Evolutionary conservation across 2,888 invertebrate species (phyloP), one percentile per base, ranked within the genome.

Genomic region (Chrysopilus asiliformis): DNA sequence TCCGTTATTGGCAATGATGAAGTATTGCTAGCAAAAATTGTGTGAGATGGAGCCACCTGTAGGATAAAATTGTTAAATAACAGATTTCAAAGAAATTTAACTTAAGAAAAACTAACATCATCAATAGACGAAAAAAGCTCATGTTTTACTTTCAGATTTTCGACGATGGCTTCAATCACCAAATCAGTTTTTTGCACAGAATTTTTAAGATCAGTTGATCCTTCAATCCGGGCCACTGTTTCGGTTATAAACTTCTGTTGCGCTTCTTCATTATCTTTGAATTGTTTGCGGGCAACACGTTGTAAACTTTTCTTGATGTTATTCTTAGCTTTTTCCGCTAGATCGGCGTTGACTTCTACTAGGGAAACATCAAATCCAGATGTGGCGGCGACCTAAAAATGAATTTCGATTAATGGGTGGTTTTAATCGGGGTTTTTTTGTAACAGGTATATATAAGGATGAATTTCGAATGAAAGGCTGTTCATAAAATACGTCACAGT

Each of bases 1-100:
- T 87, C 87, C 41, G 70, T 68, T 46, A 91, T 82, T 9, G 83
- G 76, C 13, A 91, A 68, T 1, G 90, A 90, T 4, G 90, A 90
- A 1, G 91, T 91, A 60, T 91, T 91, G 18, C 85, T 84, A 2
- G 86, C 79, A 58, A 91, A 79, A 43, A 91, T 79, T 3, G 87
- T 75, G 48, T 79, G 75, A 2, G 64, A 56, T 0, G 79, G 79
- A 2, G 79, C 77, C 12, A 68, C 66, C 76, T 80, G 59, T 34
- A 65, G 53, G 14, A 58, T 9, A 59, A 60, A 20, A 19, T 15
- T 40, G 9, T 25, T 13, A 29, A 13, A 16, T 24, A 34, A 28
- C 10, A n/a, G 13, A 18, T 24, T 25, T n/a, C n/a, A 26, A 26
- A 31, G 20, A 36, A 28, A 16, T 32, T 8, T 17, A 36, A 22